A percentile compares a stretch with the other conserved stretches of the same genome.
These are phyloP conservation scores for Urophycis tenuis DNA, from an alignment of 2,797 vertebrate genomes.

Conservation along the genomic window DNA sequence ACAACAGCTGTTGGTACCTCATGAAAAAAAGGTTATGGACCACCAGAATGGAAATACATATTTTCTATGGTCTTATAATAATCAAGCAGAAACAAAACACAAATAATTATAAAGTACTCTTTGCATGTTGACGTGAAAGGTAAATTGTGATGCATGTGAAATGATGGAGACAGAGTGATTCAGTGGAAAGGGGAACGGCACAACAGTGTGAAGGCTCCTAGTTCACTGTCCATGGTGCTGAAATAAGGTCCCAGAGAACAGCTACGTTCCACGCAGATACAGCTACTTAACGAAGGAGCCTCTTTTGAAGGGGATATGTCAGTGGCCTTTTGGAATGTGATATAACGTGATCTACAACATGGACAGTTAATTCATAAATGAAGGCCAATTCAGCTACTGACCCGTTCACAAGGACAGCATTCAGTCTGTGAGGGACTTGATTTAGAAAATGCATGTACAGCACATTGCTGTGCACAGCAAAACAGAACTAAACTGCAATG, in stretches of 20 bases:
- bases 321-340: neutral
- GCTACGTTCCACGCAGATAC: neutral
- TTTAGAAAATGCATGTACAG: neutral
- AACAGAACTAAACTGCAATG: neutral
- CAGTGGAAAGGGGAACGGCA: neutral
- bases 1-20: neutral
- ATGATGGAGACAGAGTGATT: neutral
- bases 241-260: neutral
- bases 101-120: neutral
- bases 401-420: neutral
- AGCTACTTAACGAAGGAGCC: neutral
- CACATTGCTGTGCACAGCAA: neutral
- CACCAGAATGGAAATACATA: neutral
- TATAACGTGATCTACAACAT: neutral
- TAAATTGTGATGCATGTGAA: neutral
- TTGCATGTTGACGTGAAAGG: neutral
- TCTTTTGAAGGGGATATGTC: neutral
- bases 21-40: neutral
- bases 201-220: neutral
- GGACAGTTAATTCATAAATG: neutral
- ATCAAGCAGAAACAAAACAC: neutral
- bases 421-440: neutral
- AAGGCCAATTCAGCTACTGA: neutral
- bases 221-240: constrained; percentile 8
- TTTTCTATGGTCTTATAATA: neutral